Evolutionary conservation across 2,797 vertebrate species (phyloP).

Genomic region (Spinus olivaceus): DNA sequence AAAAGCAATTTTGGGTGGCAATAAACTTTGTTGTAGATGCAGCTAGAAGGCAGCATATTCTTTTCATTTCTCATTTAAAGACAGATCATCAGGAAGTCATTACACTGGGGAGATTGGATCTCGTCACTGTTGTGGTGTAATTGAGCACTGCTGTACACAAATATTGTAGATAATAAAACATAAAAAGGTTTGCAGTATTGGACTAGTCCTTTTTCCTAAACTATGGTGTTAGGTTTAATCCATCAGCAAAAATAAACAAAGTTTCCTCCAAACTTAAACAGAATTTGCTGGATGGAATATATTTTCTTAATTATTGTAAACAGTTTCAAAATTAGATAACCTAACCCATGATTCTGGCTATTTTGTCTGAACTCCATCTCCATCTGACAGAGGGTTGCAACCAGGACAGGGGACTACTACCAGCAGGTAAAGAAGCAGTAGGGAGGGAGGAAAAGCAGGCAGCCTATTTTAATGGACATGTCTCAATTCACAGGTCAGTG

Average conservation of each 20-base stretch:
- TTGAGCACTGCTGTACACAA: slow-evolving; percentile 23
- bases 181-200: slow-evolving; percentile 29
- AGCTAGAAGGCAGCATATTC: not conserved
- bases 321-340: not conserved
- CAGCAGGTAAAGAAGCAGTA: not conserved
- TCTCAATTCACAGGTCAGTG: not conserved
- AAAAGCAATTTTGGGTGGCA: not conserved
- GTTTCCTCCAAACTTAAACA: not conserved
- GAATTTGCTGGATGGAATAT: not conserved
- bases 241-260: not conserved
- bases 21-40: not conserved
- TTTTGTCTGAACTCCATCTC: not conserved
- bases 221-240: slow-evolving; percentile 6
- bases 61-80: slow-evolving; percentile 57
- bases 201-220: not conserved
- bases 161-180: slow-evolving; percentile 49
- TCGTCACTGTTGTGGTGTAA: slow-evolving; percentile 28
- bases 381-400: not conserved
- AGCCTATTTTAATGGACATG: not conserved
- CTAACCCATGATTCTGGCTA: not conserved
- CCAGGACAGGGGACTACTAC: not conserved
- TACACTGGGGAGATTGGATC: slow-evolving; percentile 20
- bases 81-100: slow-evolving; percentile 57
- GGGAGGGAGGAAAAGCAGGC: not conserved
- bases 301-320: not conserved